A percentile compares a stretch with the other conserved stretches of the same genome.
These are phyloP conservation scores for Ochotona curzoniae DNA, from an alignment of 2,113 vertebrate species.

Conservation along the genomic window DNA sequence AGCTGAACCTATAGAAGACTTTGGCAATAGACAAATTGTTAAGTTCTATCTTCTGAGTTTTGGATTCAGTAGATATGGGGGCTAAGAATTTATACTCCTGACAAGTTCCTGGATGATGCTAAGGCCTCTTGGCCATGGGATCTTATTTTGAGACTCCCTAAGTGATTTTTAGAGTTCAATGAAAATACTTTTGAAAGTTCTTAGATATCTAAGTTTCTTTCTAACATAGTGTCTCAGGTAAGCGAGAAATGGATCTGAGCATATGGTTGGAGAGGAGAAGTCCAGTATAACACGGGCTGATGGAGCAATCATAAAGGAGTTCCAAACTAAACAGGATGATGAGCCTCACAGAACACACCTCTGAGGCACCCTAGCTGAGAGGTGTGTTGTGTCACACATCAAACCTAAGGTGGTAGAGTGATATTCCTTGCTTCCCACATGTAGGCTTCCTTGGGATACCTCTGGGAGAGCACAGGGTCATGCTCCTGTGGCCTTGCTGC, in stretches of 20 bases:
- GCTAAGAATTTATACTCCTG: neutral
- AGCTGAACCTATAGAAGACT: neutral
- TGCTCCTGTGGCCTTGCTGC: neutral
- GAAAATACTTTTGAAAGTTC: neutral
- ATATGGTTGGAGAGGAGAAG: neutral
- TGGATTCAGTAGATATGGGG: neutral
- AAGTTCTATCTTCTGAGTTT: neutral
- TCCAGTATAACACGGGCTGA: neutral
- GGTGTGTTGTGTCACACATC: neutral
- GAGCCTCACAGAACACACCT: neutral
- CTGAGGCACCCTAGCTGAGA: neutral
- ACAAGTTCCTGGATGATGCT: neutral
- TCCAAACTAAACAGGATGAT: slow-evolving; percentile 4
- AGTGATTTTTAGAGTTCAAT: neutral
- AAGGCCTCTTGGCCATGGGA: neutral
- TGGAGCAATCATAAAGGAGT: neutral
- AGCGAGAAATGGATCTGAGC: neutral
- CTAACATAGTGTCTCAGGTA: neutral
- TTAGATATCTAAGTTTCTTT: neutral
- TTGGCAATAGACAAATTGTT: neutral
- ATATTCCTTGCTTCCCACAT: neutral
- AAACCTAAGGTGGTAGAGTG: neutral
- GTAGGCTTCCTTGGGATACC: neutral
- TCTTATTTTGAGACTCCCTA: neutral
- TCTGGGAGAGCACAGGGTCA: neutral